Conservation (phyloP, 2,113 vertebrate genomes). For the human (Homo sapiens) region GRCh38 chr9:113639001-113639500, state of each 20-base stretch:
- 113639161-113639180: not conserved
- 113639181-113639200: not conserved
- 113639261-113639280: not conserved
- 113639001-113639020: not conserved
- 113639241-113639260: not conserved
- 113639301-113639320: not conserved
- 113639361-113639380: not conserved
- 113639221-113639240: not conserved
- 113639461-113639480: not conserved
- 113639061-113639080: not conserved
- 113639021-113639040: not conserved
- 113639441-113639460: not conserved
- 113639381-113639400: not conserved
- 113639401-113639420: not conserved
- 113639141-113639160: not conserved
- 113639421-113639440: too few relatives aligned
- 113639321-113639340: not conserved
- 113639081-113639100: slow-evolving; percentile 71
- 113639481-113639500: not conserved
- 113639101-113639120: not conserved
- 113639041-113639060: not conserved
- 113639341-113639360: not conserved
- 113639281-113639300: not conserved
- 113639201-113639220: not conserved
- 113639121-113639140: not conserved